Conservation (phyloP, 1,140 invertebrate genomes). For the Tribolium castaneum region DNA sequence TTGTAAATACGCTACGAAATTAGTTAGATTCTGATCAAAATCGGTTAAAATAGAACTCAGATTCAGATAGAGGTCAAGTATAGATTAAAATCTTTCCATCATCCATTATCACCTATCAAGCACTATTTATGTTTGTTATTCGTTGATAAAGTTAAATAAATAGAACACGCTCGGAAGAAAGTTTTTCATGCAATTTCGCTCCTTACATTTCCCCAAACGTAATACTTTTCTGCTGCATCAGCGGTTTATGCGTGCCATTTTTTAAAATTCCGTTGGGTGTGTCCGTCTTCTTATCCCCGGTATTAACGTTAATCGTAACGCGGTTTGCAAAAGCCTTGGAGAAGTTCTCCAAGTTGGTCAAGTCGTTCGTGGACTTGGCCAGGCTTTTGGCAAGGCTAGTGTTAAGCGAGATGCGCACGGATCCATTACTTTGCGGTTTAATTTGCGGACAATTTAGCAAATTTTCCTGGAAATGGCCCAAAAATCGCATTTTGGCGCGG, state of each 20-base stretch:
- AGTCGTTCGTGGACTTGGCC: slow-evolving; percentile 60
- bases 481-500: neutral
- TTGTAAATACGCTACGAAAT: neutral
- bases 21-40: slow-evolving; percentile 17
- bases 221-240: slow-evolving; percentile 63
- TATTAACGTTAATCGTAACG: slow-evolving; percentile 58
- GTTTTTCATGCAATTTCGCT: slow-evolving; percentile 8
- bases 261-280: slow-evolving; percentile 63
- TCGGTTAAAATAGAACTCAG: neutral
- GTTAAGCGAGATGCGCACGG: slow-evolving; percentile 66
- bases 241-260: slow-evolving; percentile 58
- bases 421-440: slow-evolving; percentile 64
- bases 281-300: slow-evolving; percentile 52
- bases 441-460: slow-evolving; percentile 57
- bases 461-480: slow-evolving; percentile 65
- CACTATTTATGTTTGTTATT: neutral
- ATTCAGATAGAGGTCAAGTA: neutral
- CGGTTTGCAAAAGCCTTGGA: slow-evolving; percentile 51
- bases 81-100: neutral
- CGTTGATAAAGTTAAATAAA: slow-evolving; percentile 5
- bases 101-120: slow-evolving; percentile 5
- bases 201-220: slow-evolving; percentile 65
- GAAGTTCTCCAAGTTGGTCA: slow-evolving; percentile 51
- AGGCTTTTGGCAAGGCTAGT: slow-evolving; percentile 66
- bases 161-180: neutral